phyloP scores from a whole-genome alignment of 1,140 invertebrate species.

The Papilio glaucus region DNA sequence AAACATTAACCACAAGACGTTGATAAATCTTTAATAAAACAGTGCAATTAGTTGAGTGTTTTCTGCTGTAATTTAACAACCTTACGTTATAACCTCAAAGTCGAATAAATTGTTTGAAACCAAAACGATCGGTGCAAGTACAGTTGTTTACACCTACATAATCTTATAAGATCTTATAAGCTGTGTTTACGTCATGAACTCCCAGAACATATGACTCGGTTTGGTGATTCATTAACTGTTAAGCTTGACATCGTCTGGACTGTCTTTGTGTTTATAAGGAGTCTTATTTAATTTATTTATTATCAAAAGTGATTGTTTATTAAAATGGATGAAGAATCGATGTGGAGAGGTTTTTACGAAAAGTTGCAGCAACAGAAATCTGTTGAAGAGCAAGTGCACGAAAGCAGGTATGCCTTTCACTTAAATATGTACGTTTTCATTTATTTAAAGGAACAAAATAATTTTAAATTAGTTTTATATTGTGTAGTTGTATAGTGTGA shows the following conservation, averaged over 20 bases:
- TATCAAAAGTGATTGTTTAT: conserved; percentile 25
- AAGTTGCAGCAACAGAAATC: conserved; percentile 85
- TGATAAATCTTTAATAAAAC: conserved; percentile 33
- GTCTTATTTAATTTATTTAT: neutral
- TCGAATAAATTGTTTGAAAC: neutral
- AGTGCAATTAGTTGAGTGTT: neutral
- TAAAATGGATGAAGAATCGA: conserved; percentile 86
- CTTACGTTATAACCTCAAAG: conserved; percentile 26
- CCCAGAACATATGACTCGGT: conserved; percentile 66
- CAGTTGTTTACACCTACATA: conserved; percentile 37
- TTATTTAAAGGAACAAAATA: too few species aligned
- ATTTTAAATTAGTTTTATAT: too few species aligned
- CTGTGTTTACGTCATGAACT: conserved; percentile 72
- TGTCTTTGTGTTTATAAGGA: neutral
- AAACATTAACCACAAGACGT: conserved; percentile 44
- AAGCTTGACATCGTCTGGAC: conserved; percentile 44
- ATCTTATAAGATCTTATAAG: conserved; percentile 48
- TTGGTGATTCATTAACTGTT: conserved; percentile 70
- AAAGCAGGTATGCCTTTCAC: conserved; percentile 83
- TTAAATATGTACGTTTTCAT: too few species aligned
- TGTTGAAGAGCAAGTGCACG: conserved; percentile 84
- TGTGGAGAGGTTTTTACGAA: conserved; percentile 88
- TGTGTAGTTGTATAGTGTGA: too few species aligned
- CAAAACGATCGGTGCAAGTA: neutral
- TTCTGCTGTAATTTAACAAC: neutral